phyloP scores from a whole-genome alignment of 2,888 invertebrate genomes.

The Hipparchia sbordonii region DNA sequence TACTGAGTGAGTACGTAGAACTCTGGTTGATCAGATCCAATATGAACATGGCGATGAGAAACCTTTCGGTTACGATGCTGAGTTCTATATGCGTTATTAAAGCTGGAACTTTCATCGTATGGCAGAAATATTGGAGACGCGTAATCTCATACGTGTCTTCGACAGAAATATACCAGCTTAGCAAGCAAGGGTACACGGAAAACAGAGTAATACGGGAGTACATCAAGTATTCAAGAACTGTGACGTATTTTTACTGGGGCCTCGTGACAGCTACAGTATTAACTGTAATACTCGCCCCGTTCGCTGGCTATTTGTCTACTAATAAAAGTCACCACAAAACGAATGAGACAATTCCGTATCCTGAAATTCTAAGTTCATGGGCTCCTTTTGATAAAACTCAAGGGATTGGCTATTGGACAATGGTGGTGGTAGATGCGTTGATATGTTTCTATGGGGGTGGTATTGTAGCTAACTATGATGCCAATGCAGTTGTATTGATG shows the following conservation, averaged over 20 bases:
- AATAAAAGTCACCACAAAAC: slow-evolving; percentile 45
- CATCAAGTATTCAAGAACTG: slow-evolving; percentile 59
- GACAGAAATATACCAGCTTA: slow-evolving; percentile 55
- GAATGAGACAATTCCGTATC: slow-evolving; percentile 57
- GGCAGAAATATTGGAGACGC: slow-evolving; percentile 61
- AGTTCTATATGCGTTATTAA: slow-evolving; percentile 66
- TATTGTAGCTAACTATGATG: slow-evolving; percentile 68
- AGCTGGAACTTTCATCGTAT: slow-evolving; percentile 58
- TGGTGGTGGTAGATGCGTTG: slow-evolving; percentile 53
- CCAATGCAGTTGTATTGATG: slow-evolving; percentile 69
- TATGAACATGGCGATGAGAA: slow-evolving; percentile 59
- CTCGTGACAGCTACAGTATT: slow-evolving; percentile 61
- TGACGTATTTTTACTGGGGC: slow-evolving; percentile 65
- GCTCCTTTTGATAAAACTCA: slow-evolving; percentile 61
- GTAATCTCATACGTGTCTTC: slow-evolving; percentile 57
- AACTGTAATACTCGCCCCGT: slow-evolving; percentile 61
- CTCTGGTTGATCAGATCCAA: slow-evolving; percentile 61
- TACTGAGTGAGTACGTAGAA: slow-evolving; percentile 65
- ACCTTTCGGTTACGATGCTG: slow-evolving; percentile 66
- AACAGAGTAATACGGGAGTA: slow-evolving; percentile 54
- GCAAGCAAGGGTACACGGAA: slow-evolving; percentile 48
- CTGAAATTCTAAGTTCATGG: slow-evolving; percentile 74
- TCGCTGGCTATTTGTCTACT: slow-evolving; percentile 55
- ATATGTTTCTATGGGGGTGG: slow-evolving; percentile 69
- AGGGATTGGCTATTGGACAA: slow-evolving; percentile 60